Conservation (phyloP, 2,888 invertebrate species). For the Cordilura impudica region DNA sequence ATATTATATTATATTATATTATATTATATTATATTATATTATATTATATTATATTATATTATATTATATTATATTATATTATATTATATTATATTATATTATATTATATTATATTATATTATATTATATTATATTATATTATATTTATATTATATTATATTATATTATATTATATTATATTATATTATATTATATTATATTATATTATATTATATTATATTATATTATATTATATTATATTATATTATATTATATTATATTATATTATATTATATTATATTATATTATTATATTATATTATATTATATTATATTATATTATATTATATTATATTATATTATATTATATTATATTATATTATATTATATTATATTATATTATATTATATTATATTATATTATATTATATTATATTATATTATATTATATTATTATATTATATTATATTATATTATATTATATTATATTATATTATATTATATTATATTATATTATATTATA, state of each 20-base stretch:
- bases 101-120: not conserved
- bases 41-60: not conserved
- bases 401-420: not conserved
- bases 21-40: not conserved
- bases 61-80: not conserved
- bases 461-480: not conserved
- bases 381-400: not conserved
- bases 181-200: not conserved
- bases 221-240: not conserved
- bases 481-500: not conserved
- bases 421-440: not conserved
- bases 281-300: not conserved
- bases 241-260: not conserved
- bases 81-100: not conserved
- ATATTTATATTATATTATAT: not conserved
- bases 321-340: not conserved
- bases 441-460: not conserved
- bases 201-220: not conserved
- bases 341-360: not conserved
- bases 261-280: not conserved
- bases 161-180: not conserved
- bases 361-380: not conserved
- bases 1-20: not conserved
- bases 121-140: not conserved
- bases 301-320: not conserved